Evolutionary conservation across 2,797 vertebrate species (phyloP).

Genomic region (Podarcis lilfordi): DNA sequence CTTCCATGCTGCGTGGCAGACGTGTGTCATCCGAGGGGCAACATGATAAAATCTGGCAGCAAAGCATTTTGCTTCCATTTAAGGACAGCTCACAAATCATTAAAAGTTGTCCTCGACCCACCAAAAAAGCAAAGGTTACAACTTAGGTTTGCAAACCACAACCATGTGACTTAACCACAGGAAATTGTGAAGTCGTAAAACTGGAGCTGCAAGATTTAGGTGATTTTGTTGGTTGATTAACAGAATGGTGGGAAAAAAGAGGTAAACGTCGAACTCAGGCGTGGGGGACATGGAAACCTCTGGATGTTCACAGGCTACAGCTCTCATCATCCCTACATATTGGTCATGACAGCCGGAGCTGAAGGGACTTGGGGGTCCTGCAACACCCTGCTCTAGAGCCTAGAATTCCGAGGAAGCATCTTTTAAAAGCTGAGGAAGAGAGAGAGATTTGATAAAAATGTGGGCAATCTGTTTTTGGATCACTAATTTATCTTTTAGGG

Average conservation of each 20-base stretch:
- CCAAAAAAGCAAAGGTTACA: background rate
- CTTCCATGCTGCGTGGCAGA: too few species aligned
- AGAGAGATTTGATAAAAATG: background rate
- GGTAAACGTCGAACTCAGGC: background rate
- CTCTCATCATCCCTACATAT: too few species aligned
- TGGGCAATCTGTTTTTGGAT: background rate
- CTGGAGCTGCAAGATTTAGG: background rate
- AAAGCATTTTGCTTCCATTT: too few species aligned
- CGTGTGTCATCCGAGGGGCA: too few species aligned
- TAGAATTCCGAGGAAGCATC: background rate
- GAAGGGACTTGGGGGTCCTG: too few species aligned
- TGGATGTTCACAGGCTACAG: too few species aligned
- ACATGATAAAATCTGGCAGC: too few species aligned
- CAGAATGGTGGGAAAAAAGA: too few species aligned
- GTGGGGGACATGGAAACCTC: background rate
- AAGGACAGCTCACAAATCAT: too few species aligned
- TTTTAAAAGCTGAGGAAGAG: background rate
- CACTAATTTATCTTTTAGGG: background rate
- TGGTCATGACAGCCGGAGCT: too few species aligned
- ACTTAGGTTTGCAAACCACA: background rate
- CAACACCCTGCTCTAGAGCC: too few species aligned
- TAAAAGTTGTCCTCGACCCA: too few species aligned
- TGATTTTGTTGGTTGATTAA: background rate
- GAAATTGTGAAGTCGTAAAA: background rate
- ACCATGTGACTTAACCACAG: background rate